Percentiles rank a stretch among this genome's conserved stretches.
phyloP scores from a whole-genome alignment of 2,113 vertebrate genomes.

The Saguinus midas region DNA sequence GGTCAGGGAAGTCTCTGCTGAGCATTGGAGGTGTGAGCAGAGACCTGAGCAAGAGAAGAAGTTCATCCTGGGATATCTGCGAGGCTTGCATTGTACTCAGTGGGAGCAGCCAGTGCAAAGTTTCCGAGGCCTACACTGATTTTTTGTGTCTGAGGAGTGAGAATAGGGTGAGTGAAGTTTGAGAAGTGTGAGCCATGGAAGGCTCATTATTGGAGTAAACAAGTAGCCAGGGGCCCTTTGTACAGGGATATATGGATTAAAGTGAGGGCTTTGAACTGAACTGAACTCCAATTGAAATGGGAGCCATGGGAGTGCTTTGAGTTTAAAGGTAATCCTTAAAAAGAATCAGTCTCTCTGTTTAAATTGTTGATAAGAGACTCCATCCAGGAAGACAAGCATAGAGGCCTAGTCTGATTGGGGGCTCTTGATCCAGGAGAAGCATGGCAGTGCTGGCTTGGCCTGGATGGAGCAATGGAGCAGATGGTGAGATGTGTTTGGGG shows the following conservation, averaged over 20 bases:
- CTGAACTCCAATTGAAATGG: neutral
- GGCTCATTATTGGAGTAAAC: neutral
- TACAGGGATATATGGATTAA: fast-evolving
- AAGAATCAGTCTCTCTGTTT: neutral
- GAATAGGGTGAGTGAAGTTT: neutral
- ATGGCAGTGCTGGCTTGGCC: fast-evolving
- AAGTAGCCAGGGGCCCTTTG: fast-evolving
- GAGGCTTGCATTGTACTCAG: fast-evolving
- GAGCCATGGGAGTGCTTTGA: neutral
- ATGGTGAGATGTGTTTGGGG: neutral
- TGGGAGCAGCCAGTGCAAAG: neutral
- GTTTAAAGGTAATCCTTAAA: neutral
- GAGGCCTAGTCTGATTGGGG: neutral
- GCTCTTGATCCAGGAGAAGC: too few species aligned
- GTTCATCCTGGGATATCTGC: neutral
- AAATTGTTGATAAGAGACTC: neutral
- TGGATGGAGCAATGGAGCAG: fast-evolving
- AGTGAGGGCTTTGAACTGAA: neutral
- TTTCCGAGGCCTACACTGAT: neutral
- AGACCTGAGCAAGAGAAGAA: neutral
- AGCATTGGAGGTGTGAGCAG: neutral
- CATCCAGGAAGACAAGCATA: neutral
- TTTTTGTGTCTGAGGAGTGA: neutral
- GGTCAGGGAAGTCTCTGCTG: fast-evolving
- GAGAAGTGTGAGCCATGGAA: neutral